Evolutionary conservation across 2,797 vertebrate genomes (phyloP).

Genomic region (Poecile montanus): DNA sequence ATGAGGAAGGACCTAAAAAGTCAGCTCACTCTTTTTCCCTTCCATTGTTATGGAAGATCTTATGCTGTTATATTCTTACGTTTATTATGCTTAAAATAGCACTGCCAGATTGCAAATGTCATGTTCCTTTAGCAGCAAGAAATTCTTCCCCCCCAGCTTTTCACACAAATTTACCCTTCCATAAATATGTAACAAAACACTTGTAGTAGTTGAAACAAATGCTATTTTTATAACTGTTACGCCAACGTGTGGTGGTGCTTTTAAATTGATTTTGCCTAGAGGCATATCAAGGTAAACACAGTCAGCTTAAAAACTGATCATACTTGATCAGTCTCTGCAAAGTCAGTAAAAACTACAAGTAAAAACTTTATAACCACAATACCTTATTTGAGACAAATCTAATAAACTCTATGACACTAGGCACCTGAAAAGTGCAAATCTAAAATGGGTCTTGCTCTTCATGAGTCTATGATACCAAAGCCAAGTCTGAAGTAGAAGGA

Average conservation of each 20-base stretch:
- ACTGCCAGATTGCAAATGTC: constrained; percentile 50
- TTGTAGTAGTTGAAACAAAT: constrained; percentile 55
- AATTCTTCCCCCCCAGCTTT: not conserved
- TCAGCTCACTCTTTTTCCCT: not conserved
- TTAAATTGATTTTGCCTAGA: constrained; percentile 12
- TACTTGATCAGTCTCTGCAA: not conserved
- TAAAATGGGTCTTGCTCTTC: not conserved
- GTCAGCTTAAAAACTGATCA: not conserved
- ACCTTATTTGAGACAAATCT: not conserved
- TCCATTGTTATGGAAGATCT: constrained; percentile 21
- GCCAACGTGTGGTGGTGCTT: not conserved
- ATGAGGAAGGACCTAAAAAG: not conserved
- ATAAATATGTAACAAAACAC: constrained; percentile 54
- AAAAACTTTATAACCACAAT: not conserved
- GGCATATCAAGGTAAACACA: constrained; percentile 27
- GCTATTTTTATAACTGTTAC: constrained; percentile 52
- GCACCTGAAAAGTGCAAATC: not conserved
- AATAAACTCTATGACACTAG: not conserved
- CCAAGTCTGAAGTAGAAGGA: not conserved
- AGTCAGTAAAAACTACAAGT: not conserved
- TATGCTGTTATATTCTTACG: not conserved
- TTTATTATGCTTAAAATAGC: constrained; percentile 52
- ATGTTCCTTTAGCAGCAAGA: not conserved
- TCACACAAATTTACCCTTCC: constrained; percentile 42
- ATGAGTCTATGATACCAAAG: not conserved